Evolutionary conservation across 92 coral and sea anemone genomes (phyloP).

Genomic region (Heteractis magnifica): DNA sequence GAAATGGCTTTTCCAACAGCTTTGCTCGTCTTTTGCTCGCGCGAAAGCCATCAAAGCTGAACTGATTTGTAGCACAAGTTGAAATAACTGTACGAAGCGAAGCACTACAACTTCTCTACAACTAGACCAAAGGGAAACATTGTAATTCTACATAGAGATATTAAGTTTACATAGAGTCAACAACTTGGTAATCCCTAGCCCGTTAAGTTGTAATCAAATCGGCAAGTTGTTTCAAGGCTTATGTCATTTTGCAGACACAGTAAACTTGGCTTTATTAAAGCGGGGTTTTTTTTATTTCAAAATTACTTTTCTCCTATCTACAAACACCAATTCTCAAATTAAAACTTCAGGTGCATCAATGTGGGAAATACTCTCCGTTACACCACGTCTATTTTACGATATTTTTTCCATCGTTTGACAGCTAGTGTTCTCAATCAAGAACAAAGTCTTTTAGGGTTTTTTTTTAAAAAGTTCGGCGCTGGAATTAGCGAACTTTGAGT

Average conservation of each 20-base stretch:
- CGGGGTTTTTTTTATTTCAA: conserved; percentile 69
- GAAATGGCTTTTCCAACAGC: background rate
- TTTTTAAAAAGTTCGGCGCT: background rate
- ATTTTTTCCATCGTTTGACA: background rate
- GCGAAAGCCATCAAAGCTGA: background rate
- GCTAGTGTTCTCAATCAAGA: conserved; percentile 19
- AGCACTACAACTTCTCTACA: background rate
- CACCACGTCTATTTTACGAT: conserved; percentile 35
- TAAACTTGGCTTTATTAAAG: conserved; percentile 44
- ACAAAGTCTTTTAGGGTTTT: conserved; percentile 3
- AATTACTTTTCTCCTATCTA: conserved; percentile 63
- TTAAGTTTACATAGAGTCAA: conserved; percentile 46
- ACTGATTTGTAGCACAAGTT: background rate
- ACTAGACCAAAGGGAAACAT: background rate
- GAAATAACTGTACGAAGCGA: background rate
- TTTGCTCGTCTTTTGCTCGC: conserved; percentile 1
- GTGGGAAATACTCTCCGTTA: background rate
- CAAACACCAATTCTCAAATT: conserved; percentile 60
- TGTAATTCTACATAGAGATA: conserved; percentile 16
- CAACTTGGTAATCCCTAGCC: conserved; percentile 43
- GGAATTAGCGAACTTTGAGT: conserved; percentile 19
- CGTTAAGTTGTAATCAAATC: conserved; percentile 56
- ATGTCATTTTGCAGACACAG: conserved; percentile 29
- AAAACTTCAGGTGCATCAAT: conserved; percentile 31
- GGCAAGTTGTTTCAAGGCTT: conserved; percentile 32